A percentile compares a stretch with the other conserved stretches of the same genome.
Evolutionary conservation across 2,888 invertebrate genomes (phyloP).

Genomic region (Gari tellinella): DNA sequence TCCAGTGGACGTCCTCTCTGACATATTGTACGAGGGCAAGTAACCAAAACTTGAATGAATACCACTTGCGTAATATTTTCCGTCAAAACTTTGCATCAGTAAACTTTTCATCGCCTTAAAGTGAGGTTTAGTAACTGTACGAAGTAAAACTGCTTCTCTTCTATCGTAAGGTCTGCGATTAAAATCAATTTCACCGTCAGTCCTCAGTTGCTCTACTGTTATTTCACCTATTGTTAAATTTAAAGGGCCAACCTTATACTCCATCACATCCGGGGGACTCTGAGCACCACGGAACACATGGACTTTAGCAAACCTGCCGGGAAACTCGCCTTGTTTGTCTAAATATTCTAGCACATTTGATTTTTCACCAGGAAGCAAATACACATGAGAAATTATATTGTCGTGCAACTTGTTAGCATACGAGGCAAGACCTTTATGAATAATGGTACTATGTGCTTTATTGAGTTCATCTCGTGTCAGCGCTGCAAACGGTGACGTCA

Average conservation of each 20-base stretch:
- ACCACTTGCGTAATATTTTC: constrained; percentile 26
- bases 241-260: constrained; percentile 63
- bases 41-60: constrained; percentile 15
- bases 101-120: constrained; percentile 33
- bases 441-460: constrained; percentile 9
- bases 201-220: constrained; percentile 17
- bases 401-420: not conserved
- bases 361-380: constrained; percentile 49
- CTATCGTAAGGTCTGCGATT: constrained; percentile 56
- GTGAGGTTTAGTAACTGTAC: constrained; percentile 10
- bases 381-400: constrained; percentile 39
- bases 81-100: constrained; percentile 61
- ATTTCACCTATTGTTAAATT: constrained; percentile 23
- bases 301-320: constrained; percentile 59
- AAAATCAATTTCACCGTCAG: constrained; percentile 50
- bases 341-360: constrained; percentile 41
- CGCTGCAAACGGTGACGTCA: constrained; percentile 42
- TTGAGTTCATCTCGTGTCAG: constrained; percentile 47
- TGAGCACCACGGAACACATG: constrained; percentile 47
- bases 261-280: constrained; percentile 51
- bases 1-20: constrained; percentile 39
- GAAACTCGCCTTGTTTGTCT: constrained; percentile 54
- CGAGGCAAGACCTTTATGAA: constrained; percentile 4
- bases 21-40: constrained; percentile 31
- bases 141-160: constrained; percentile 20